Percentiles rank a stretch among this genome's conserved stretches.
Conservation (phyloP, 2,113 vertebrate species). For the Capreolus pygargus region DNA sequence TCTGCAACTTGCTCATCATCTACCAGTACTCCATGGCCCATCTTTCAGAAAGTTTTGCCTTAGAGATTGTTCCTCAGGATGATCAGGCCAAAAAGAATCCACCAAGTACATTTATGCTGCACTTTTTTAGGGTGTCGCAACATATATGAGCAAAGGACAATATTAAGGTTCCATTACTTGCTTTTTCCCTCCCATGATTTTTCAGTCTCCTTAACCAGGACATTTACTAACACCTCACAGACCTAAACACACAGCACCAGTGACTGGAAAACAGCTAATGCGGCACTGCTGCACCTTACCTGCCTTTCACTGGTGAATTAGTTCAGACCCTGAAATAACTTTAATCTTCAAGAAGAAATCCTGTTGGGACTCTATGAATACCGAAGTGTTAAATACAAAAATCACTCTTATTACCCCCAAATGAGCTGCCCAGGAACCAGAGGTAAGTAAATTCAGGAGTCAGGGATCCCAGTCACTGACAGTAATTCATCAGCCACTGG, state of each 20-base stretch:
- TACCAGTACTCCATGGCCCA: not conserved
- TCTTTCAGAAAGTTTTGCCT: not conserved
- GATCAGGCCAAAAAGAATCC: not conserved
- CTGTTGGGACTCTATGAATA: not conserved
- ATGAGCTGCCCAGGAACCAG: not conserved
- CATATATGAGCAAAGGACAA: not conserved
- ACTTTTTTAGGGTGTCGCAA: not conserved
- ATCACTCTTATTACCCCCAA: not conserved
- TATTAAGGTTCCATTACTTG: not conserved
- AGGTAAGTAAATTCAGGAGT: not conserved
- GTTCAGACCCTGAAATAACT: not conserved
- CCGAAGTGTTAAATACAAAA: not conserved
- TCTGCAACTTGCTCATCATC: not conserved
- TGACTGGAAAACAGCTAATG: not conserved
- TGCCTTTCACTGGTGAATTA: not conserved
- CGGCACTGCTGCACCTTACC: not conserved
- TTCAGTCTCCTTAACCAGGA: not conserved
- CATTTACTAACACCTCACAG: not conserved
- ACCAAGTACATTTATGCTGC: not conserved
- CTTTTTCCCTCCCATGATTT: not conserved
- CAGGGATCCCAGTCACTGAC: not conserved
- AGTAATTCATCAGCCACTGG: not conserved
- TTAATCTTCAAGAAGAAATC: conserved; percentile 5
- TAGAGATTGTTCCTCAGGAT: not conserved
- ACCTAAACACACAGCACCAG: not conserved